Conservation (phyloP, 2,797 vertebrate species). For the Pantherophis alleghaniensis region DNA sequence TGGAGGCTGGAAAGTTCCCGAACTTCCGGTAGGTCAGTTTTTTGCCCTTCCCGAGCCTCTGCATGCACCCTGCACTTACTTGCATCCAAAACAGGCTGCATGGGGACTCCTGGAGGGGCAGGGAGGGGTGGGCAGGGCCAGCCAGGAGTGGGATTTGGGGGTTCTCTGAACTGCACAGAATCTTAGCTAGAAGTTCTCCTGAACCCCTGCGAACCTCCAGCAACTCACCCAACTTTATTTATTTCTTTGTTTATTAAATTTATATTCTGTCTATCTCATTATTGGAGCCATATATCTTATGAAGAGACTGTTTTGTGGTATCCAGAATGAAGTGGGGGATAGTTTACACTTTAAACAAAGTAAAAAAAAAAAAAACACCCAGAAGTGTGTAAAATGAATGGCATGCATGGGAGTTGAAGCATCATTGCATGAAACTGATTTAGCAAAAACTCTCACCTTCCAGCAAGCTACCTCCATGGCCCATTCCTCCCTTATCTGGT, state of each 20-base stretch:
- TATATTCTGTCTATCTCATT: not conserved
- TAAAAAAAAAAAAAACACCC: not conserved
- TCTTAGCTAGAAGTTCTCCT: no score
- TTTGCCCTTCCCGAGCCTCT: no score
- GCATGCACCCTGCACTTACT: no score
- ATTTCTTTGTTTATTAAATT: not conserved
- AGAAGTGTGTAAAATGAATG: not conserved
- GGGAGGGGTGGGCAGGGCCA: no score
- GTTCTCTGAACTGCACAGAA: no score
- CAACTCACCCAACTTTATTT: not conserved
- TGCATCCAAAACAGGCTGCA: no score
- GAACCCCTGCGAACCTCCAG: no score
- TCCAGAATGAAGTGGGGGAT: not conserved
- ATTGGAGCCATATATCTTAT: not conserved
- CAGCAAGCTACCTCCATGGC: not conserved
- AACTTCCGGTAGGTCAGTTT: no score
- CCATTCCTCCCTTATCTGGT: not conserved
- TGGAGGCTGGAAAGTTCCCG: no score
- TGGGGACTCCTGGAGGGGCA: no score
- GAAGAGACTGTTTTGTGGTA: not conserved
- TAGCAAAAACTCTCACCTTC: not conserved
- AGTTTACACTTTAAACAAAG: not conserved
- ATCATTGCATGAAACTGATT: not conserved
- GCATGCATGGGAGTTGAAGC: not conserved
- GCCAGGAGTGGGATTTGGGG: no score